These are phyloP conservation scores for Phyllotis vaccarum DNA, from an alignment of 2,797 vertebrate genomes.

Conservation along the genomic window DNA sequence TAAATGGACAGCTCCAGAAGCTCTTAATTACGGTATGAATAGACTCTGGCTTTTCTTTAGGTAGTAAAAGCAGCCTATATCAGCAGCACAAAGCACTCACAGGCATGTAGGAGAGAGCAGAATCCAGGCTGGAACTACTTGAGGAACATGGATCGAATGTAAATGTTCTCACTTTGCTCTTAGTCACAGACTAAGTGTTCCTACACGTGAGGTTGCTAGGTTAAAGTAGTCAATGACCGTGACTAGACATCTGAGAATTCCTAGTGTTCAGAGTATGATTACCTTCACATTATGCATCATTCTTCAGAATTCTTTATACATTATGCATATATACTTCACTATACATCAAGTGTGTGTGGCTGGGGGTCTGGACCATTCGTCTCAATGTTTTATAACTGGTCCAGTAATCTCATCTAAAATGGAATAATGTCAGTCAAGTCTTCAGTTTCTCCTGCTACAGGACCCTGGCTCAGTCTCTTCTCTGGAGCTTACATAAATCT, in stretches of 20 bases:
- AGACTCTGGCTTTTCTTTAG: background rate
- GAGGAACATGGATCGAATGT: background rate
- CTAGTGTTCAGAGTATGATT: background rate
- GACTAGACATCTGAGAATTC: background rate
- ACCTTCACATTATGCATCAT: background rate
- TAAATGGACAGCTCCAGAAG: slow-evolving; percentile 99
- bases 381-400: slow-evolving; percentile 34
- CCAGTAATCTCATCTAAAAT: slow-evolving; percentile 2
- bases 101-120: background rate
- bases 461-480: background rate
- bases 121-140: background rate
- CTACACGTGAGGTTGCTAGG: background rate
- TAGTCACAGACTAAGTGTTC: background rate
- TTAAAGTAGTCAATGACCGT: background rate
- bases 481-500: slow-evolving; percentile 56
- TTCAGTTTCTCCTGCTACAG: slow-evolving; percentile 54
- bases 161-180: background rate
- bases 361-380: slow-evolving; percentile 25
- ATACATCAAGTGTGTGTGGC: background rate
- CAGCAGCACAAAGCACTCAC: background rate
- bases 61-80: background rate
- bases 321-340: background rate
- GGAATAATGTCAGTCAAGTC: slow-evolving; percentile 49
- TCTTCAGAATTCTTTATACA: background rate
- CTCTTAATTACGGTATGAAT: slow-evolving; percentile 95